Conservation (phyloP, 2,797 vertebrate species). For the Schizothorax lantsangensis region DNA sequence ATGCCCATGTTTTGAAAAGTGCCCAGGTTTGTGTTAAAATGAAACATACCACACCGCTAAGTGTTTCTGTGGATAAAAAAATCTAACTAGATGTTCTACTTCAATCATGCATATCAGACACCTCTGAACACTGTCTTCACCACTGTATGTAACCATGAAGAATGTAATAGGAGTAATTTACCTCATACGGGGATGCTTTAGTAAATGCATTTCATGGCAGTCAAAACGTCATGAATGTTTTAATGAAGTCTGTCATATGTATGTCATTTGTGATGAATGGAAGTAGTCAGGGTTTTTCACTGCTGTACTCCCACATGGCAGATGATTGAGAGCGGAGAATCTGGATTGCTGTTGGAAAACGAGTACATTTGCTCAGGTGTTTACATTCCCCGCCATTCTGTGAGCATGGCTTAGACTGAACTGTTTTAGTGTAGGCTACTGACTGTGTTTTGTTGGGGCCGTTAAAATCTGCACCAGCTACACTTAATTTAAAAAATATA, state of each 20-base stretch:
- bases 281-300: conserved; percentile 34
- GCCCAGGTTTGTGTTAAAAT: not conserved
- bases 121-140: conserved; percentile 68
- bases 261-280: conserved; percentile 42
- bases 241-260: conserved; percentile 47
- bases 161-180: conserved; percentile 56
- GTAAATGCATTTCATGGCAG: conserved; percentile 48
- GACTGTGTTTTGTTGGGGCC: not conserved
- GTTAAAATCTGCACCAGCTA: not conserved
- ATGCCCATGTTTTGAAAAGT: conserved; percentile 8
- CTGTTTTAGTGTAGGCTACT: not conserved
- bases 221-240: conserved; percentile 42
- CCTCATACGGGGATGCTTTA: conserved; percentile 32
- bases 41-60: not conserved
- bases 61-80: not conserved
- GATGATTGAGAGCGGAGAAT: conserved; percentile 30
- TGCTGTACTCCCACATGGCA: conserved; percentile 31
- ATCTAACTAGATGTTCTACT: conserved; percentile 12
- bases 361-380: conserved; percentile 28
- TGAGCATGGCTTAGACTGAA: not conserved
- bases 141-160: conserved; percentile 75
- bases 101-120: not conserved
- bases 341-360: not conserved
- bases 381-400: conserved; percentile 12
- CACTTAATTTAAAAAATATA: not conserved